These are phyloP conservation scores for Eciton burchellii DNA, from an alignment of 1,140 invertebrate species.

Conservation along the genomic window DNA sequence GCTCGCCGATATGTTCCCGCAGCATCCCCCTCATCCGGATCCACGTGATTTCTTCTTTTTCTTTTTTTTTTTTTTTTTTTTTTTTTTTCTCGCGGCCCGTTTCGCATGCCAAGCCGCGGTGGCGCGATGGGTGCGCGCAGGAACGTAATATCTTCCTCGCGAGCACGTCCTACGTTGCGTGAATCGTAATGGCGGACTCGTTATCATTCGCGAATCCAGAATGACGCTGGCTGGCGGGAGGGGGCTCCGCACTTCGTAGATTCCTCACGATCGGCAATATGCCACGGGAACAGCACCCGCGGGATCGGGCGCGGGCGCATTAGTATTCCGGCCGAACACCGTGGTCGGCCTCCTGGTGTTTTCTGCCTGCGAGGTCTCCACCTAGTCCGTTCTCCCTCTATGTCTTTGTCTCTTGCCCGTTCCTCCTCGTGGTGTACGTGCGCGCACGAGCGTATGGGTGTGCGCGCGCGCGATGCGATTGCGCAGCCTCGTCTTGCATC, in stretches of 20 bases:
- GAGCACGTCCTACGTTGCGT: constrained; percentile 31
- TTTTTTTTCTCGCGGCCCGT: constrained; percentile 41
- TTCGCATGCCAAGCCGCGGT: constrained; percentile 43
- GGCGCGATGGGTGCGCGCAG: constrained; percentile 1
- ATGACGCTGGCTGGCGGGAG: constrained; percentile 21
- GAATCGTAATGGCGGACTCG: constrained; percentile 52
- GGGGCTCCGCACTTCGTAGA: constrained; percentile 34
- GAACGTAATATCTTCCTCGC: constrained; percentile 60
- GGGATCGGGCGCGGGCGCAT: constrained; percentile 66
- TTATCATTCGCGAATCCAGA: constrained; percentile 57
- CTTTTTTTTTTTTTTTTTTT: no score
- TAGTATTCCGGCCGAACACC: constrained; percentile 69
- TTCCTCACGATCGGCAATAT: constrained; percentile 68
- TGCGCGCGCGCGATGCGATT: constrained; percentile 49
- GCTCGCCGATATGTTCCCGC: constrained; percentile 15
- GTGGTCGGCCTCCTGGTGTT: constrained; percentile 62
- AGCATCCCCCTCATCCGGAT: constrained; percentile 7
- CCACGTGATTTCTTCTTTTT: constrained; percentile 54
- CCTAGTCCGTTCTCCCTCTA: constrained; percentile 8
- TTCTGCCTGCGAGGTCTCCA: constrained; percentile 49
- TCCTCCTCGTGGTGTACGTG: neutral
- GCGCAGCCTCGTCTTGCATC: neutral
- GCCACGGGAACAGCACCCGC: constrained; percentile 64
- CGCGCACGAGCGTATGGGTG: no score
- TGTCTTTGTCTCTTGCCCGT: constrained; percentile 16